Conservation (phyloP, 2,113 vertebrate genomes). For the Typhlomys cinereus region DNA sequence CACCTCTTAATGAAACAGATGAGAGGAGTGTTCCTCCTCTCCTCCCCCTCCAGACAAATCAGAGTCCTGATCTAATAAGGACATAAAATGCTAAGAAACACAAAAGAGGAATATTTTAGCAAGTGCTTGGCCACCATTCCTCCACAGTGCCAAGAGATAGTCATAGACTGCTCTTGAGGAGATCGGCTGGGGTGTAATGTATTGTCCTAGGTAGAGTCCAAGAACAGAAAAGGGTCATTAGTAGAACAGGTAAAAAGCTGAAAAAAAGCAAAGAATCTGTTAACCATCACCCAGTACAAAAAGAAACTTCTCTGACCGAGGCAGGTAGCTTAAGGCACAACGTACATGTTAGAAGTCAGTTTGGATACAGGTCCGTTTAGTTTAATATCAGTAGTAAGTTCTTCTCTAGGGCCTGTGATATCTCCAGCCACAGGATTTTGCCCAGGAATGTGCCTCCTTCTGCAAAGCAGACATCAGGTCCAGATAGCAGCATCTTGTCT, state of each 20-base stretch:
- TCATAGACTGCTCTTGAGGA: neutral
- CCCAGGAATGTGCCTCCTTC: too few species aligned
- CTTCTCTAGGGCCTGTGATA: too few species aligned
- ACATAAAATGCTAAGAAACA: neutral
- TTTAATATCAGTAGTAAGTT: too few species aligned
- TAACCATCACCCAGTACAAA: too few species aligned
- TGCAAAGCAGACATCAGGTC: too few species aligned
- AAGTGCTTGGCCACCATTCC: neutral
- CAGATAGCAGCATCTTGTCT: too few species aligned
- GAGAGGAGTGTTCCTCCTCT: neutral
- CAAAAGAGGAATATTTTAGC: neutral
- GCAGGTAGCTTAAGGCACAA: too few species aligned
- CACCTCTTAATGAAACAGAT: neutral
- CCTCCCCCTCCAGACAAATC: neutral
- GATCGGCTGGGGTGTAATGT: neutral
- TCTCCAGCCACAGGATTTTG: too few species aligned
- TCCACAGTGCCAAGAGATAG: neutral
- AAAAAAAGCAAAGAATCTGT: neutral
- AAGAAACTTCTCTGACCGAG: too few species aligned
- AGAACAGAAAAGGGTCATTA: neutral
- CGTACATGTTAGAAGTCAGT: too few species aligned
- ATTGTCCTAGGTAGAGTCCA: neutral
- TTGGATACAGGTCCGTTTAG: too few species aligned
- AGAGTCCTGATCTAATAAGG: neutral
- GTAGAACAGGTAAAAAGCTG: slow-evolving; percentile 15